Percentiles rank a stretch among this genome's conserved stretches.
These are phyloP conservation scores for Sparidentex hasta DNA, from an alignment of 2,797 vertebrate genomes.

Conservation along the genomic window DNA sequence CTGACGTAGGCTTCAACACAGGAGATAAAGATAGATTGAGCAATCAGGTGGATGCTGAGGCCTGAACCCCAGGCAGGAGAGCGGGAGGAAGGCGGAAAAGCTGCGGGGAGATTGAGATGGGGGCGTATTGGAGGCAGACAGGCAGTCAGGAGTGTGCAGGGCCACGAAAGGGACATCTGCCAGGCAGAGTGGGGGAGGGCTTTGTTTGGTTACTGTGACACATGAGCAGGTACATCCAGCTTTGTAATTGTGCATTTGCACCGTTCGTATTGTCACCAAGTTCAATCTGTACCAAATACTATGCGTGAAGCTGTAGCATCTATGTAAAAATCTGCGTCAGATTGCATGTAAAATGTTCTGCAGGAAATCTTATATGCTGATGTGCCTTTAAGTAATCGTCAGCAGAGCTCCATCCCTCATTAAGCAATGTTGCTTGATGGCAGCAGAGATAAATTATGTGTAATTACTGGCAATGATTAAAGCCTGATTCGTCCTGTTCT, in stretches of 20 bases:
- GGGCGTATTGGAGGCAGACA: slow-evolving; percentile 61
- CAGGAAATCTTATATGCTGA: slow-evolving; percentile 42
- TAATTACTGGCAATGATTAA: slow-evolving; percentile 85
- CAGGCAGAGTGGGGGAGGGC: slow-evolving; percentile 57
- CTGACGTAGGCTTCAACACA: slow-evolving; percentile 86
- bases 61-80: slow-evolving; percentile 69
- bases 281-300: neutral
- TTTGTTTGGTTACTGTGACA: slow-evolving; percentile 64
- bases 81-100: slow-evolving; percentile 64
- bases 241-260: slow-evolving; percentile 11
- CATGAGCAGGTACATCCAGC: slow-evolving; percentile 43
- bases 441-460: slow-evolving; percentile 85
- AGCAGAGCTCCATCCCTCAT: slow-evolving; percentile 80
- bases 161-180: slow-evolving; percentile 69
- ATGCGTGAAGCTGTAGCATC: neutral
- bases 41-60: slow-evolving; percentile 86
- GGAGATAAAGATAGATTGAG: slow-evolving; percentile 89
- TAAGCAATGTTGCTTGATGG: slow-evolving; percentile 80
- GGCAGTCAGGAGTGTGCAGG: slow-evolving; percentile 56
- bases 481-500: slow-evolving; percentile 76
- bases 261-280: neutral
- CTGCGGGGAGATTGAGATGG: slow-evolving; percentile 75
- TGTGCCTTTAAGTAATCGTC: slow-evolving; percentile 77
- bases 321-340: slow-evolving; percentile 1
- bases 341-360: slow-evolving; percentile 16